Conservation (phyloP, 2,888 invertebrate genomes). For the Spodoptera picta region DNA sequence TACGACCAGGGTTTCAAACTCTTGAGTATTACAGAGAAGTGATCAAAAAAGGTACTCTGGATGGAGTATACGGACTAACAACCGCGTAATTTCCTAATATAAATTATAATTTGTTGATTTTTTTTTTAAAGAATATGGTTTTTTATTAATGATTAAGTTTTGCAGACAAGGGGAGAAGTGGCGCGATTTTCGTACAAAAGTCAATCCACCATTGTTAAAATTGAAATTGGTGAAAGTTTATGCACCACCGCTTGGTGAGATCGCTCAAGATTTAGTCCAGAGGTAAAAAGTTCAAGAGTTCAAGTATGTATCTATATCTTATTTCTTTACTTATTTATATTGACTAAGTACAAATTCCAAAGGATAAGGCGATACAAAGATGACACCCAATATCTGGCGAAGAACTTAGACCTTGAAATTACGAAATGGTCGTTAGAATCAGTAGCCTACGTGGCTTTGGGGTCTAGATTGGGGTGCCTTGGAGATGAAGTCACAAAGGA, state of each 20-base stretch:
- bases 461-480: conserved; percentile 76
- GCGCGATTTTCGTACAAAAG: conserved; percentile 90
- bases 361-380: conserved; percentile 73
- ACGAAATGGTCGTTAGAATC: conserved; percentile 91
- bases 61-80: conserved; percentile 77
- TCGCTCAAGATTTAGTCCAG: conserved; percentile 78
- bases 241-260: conserved; percentile 81
- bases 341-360: conserved; percentile 17
- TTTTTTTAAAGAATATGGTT: no score
- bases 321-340: no score
- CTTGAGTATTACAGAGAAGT: conserved; percentile 76
- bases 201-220: conserved; percentile 91
- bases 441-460: conserved; percentile 75
- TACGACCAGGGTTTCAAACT: conserved; percentile 78
- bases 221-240: conserved; percentile 89
- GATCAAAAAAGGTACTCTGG: conserved; percentile 69
- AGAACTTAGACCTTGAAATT: conserved; percentile 86
- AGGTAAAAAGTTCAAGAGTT: conserved; percentile 66
- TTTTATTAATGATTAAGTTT: conserved; percentile 12
- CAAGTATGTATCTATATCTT: no score
- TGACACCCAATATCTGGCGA: conserved; percentile 66
- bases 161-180: conserved; percentile 90
- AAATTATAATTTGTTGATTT: no score
- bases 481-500: conserved; percentile 67
- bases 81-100: conserved; percentile 68